phyloP scores from a whole-genome alignment of 2,888 invertebrate species.

The Drosophila birchii region DNA sequence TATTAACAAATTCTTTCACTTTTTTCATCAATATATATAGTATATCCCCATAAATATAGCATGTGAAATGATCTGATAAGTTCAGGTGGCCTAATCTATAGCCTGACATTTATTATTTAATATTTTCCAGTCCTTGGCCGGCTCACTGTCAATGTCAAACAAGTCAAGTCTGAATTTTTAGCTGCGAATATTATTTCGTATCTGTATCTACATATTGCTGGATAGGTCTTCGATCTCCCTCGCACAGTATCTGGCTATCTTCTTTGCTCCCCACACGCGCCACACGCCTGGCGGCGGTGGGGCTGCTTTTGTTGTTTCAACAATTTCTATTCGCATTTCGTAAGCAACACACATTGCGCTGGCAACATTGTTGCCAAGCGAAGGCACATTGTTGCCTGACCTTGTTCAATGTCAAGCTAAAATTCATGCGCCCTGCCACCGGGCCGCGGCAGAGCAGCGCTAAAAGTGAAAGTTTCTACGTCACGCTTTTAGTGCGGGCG shows the following conservation, averaged over 20 bases:
- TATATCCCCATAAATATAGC: slow-evolving; percentile 11
- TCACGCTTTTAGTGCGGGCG: slow-evolving; percentile 48
- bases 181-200: slow-evolving; percentile 47
- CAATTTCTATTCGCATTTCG: slow-evolving; percentile 52
- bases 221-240: slow-evolving; percentile 11
- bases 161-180: slow-evolving; percentile 58
- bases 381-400: slow-evolving; percentile 61
- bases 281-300: slow-evolving; percentile 28
- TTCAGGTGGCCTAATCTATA: slow-evolving; percentile 32
- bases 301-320: slow-evolving; percentile 21
- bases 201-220: slow-evolving; percentile 47
- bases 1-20: not conserved
- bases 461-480: slow-evolving; percentile 74
- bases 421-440: slow-evolving; percentile 57
- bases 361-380: slow-evolving; percentile 57
- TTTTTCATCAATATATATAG: not conserved
- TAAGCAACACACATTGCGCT: slow-evolving; percentile 57
- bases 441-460: slow-evolving; percentile 16
- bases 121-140: slow-evolving; percentile 33
- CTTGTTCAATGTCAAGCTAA: slow-evolving; percentile 74
- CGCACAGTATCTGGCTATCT: slow-evolving; percentile 2
- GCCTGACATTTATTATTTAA: slow-evolving; percentile 16
- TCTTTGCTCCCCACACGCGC: slow-evolving; percentile 36
- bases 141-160: slow-evolving; percentile 74
- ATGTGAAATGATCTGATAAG: slow-evolving; percentile 25